Evolutionary conservation across 35 echinoderm and acorn worm genomes (phyloP).

Genomic region (Chiridota heheva): DNA sequence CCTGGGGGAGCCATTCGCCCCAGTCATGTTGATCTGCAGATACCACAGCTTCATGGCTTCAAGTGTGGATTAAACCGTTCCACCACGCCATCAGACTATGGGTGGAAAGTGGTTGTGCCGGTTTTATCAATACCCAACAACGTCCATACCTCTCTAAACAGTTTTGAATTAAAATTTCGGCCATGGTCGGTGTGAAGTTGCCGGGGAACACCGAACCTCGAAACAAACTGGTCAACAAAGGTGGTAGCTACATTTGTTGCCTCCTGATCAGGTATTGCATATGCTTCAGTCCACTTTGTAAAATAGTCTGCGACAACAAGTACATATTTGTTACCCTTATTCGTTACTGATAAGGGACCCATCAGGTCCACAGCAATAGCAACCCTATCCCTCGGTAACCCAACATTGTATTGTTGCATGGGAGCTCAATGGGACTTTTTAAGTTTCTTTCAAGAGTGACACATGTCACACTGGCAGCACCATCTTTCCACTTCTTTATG

Average conservation of each 20-base stretch:
- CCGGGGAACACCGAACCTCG: slow-evolving; percentile 27
- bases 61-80: slow-evolving; percentile 44
- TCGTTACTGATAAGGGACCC: slow-evolving; percentile 21
- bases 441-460: slow-evolving; percentile 40
- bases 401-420: too few species aligned
- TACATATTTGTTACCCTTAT: too few species aligned
- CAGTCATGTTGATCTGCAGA: slow-evolving; percentile 40
- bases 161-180: slow-evolving; percentile 39
- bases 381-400: slow-evolving; percentile 20
- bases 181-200: slow-evolving; percentile 55
- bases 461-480: slow-evolving; percentile 28
- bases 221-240: too few species aligned
- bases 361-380: too few species aligned
- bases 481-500: slow-evolving; percentile 29
- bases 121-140: slow-evolving; percentile 58
- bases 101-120: slow-evolving; percentile 40
- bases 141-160: slow-evolving; percentile 40
- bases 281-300: too few species aligned
- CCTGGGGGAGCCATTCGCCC: slow-evolving; percentile 49
- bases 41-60: slow-evolving; percentile 7
- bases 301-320: too few species aligned
- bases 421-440: too few species aligned
- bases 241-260: too few species aligned
- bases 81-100: slow-evolving; percentile 58
- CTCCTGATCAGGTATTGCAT: too few species aligned